Evolutionary conservation across 2,797 vertebrate genomes (phyloP).

Genomic region (Nyctibius grandis): DNA sequence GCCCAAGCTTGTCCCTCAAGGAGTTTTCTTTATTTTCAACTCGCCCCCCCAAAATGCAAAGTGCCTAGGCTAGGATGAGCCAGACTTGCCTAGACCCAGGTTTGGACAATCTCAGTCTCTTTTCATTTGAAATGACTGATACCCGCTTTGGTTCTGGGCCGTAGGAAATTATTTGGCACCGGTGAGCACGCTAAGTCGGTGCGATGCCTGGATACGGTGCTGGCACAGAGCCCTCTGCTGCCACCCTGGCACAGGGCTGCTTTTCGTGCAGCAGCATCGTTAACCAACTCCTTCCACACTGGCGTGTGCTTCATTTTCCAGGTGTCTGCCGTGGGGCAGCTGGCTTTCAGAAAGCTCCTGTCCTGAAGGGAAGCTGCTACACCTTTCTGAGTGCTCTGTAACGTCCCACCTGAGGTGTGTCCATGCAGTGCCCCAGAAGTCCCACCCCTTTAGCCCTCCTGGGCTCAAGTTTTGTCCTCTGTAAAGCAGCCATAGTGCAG

Average conservation of each 20-base stretch:
- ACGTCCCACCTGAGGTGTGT: neutral
- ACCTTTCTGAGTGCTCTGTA: neutral
- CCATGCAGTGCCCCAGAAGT: neutral
- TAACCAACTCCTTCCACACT: neutral
- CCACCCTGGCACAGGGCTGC: neutral
- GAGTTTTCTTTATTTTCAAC: neutral
- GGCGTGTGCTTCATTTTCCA: neutral
- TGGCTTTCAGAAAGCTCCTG: neutral
- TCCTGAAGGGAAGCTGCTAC: neutral
- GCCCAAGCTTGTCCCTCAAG: neutral
- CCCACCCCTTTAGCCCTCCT: neutral
- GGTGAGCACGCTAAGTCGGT: neutral
- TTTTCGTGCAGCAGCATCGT: neutral
- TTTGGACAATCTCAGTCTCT: neutral
- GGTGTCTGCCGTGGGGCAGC: neutral
- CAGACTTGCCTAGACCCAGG: neutral
- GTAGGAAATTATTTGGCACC: neutral
- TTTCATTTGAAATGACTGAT: neutral
- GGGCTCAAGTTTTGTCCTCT: neutral
- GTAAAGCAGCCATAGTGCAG: fast-evolving
- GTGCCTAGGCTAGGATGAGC: neutral
- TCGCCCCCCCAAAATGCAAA: fast-evolving
- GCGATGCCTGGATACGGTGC: too few relatives aligned
- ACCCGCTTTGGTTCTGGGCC: neutral
- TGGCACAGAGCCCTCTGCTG: neutral